These are phyloP conservation scores for Aphelenchoides fujianensis DNA, from an alignment of 1,140 invertebrate species.

Conservation along the genomic window DNA sequence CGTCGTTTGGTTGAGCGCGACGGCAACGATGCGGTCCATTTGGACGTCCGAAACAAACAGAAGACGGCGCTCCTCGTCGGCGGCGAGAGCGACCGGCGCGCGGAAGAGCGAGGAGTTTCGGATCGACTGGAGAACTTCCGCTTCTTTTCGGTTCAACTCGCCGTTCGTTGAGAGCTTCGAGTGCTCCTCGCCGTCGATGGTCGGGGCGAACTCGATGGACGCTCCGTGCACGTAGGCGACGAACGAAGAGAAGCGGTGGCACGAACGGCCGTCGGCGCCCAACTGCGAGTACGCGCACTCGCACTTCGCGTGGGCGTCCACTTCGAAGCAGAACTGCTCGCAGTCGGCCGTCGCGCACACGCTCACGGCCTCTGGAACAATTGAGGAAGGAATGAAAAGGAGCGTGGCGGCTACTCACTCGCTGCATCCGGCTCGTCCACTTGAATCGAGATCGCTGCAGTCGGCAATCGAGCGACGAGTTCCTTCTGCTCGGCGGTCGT, in stretches of 20 bases:
- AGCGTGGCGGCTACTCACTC: too few relatives aligned
- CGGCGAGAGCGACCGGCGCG: constrained; percentile 21
- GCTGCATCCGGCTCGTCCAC: too few relatives aligned
- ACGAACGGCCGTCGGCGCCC: neutral
- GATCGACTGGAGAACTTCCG: neutral
- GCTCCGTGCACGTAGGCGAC: constrained; percentile 19
- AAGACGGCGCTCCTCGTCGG: constrained; percentile 11
- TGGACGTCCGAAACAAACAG: constrained; percentile 28
- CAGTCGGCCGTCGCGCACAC: neutral
- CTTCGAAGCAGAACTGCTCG: constrained; percentile 25
- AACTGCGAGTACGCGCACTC: constrained; percentile 22
- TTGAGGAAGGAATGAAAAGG: too few relatives aligned
- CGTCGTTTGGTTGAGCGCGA: constrained; percentile 9
- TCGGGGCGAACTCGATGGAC: constrained; percentile 27
- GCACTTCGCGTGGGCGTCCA: neutral
- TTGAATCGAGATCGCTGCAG: neutral
- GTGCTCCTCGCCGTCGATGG: constrained; percentile 2
- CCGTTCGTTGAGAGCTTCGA: constrained; percentile 13
- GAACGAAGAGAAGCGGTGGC: constrained; percentile 13
- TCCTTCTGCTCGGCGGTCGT: too few relatives aligned
- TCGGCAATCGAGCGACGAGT: neutral
- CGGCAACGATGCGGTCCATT: constrained; percentile 22
- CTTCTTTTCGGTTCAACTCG: constrained; percentile 16
- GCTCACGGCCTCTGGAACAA: neutral
- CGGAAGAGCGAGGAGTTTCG: constrained; percentile 4